Evolutionary conservation across 2,888 invertebrate genomes (phyloP).

Genomic region (Erebia aethiops): DNA sequence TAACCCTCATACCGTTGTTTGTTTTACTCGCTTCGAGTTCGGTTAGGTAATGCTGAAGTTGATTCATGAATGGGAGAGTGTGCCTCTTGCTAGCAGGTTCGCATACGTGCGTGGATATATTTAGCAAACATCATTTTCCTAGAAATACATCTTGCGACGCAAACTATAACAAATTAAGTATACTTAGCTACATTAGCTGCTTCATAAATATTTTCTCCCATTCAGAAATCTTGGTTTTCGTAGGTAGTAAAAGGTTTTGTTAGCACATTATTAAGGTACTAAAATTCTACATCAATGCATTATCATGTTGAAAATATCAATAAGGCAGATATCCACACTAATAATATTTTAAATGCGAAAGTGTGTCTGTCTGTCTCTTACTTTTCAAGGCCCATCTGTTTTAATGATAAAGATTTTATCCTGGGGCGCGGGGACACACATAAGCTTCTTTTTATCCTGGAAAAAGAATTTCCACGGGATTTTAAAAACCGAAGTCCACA

Average conservation of each 20-base stretch:
- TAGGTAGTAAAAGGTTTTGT: neutral
- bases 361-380: too few species aligned
- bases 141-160: conserved; percentile 75
- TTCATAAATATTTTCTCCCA: conserved; percentile 26
- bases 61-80: conserved; percentile 81
- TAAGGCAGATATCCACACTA: too few species aligned
- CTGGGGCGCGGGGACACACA: too few species aligned
- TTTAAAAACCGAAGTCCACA: too few species aligned
- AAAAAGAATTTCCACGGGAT: too few species aligned
- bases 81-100: conserved; percentile 57
- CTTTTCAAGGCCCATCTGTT: neutral
- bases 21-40: conserved; percentile 70
- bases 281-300: too few species aligned
- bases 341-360: too few species aligned
- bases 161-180: conserved; percentile 54
- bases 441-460: too few species aligned
- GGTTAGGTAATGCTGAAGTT: conserved; percentile 80
- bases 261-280: too few species aligned
- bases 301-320: too few species aligned
- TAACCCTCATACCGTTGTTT: conserved; percentile 75
- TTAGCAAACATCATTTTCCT: conserved; percentile 74
- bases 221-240: neutral
- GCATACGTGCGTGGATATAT: conserved; percentile 66
- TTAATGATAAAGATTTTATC: neutral
- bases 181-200: conserved; percentile 35